These are phyloP conservation scores for Eulemur albifrons DNA, from an alignment of 2,797 vertebrate species.

Conservation along the genomic window DNA sequence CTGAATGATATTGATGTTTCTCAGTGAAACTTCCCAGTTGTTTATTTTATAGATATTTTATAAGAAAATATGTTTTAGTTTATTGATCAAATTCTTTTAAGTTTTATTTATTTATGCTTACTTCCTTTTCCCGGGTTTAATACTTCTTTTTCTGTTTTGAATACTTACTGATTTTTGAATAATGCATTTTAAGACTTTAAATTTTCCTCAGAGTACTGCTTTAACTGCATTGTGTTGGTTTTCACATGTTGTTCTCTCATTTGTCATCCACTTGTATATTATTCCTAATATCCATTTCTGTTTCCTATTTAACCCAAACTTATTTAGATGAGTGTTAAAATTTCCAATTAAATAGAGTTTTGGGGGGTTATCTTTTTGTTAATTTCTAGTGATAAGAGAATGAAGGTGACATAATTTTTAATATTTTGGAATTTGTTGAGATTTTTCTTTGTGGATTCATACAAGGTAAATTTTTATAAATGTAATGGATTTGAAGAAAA, in stretches of 20 bases:
- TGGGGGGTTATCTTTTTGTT: not conserved
- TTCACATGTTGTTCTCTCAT: not conserved
- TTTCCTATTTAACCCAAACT: not conserved
- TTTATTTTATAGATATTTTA: not conserved
- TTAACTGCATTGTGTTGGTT: not conserved
- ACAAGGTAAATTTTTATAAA: not conserved
- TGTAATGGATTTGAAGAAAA: not conserved
- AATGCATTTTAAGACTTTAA: not conserved
- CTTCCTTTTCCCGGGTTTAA: not conserved
- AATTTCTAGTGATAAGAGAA: not conserved
- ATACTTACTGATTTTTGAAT: not conserved
- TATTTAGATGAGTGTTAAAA: not conserved
- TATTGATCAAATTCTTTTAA: constrained; percentile 18
- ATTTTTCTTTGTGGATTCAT: not conserved
- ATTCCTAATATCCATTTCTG: not conserved
- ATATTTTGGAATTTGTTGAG: not conserved
- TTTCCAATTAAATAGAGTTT: not conserved
- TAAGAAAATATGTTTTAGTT: not conserved
- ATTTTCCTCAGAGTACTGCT: not conserved
- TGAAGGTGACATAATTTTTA: not conserved
- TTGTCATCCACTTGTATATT: not conserved
- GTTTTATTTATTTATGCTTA: not conserved
- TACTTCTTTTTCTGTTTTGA: not conserved
- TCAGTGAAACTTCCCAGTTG: not conserved
- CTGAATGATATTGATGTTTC: constrained; percentile 1